Evolutionary conservation across 2,797 vertebrate species (phyloP).

Genomic region (Fundulus diaphanus): DNA sequence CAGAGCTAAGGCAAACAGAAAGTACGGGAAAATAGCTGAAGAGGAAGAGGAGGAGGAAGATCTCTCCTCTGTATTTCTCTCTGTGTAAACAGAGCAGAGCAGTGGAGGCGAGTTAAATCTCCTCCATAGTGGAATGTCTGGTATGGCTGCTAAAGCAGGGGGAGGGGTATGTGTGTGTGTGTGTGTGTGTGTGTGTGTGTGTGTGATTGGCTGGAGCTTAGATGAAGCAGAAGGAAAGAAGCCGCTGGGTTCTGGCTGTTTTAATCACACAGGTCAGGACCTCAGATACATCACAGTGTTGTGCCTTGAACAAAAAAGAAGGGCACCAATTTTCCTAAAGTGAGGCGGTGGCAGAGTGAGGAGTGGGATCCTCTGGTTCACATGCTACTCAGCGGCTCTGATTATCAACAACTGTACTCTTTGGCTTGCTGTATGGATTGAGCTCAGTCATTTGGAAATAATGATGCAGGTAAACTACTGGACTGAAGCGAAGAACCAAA

Average conservation of each 20-base stretch:
- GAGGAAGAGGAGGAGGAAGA: slow-evolving; percentile 27
- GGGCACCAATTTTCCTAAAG: not conserved
- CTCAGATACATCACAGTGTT: slow-evolving; percentile 28
- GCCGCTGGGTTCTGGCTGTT: slow-evolving; percentile 23
- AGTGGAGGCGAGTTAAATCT: slow-evolving; percentile 54
- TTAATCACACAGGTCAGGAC: slow-evolving; percentile 40
- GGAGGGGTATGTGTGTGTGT: slow-evolving; percentile 26
- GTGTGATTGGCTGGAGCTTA: slow-evolving; percentile 54
- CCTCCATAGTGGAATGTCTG: slow-evolving; percentile 70
- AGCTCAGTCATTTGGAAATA: no score
- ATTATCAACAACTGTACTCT: no score
- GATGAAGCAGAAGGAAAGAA: slow-evolving; percentile 34
- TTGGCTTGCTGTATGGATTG: not conserved
- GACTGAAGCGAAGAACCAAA: no score
- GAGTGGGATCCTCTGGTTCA: not conserved
- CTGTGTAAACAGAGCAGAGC: slow-evolving; percentile 60
- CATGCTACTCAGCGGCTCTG: not conserved
- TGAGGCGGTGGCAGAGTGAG: no score
- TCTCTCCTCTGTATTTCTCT: slow-evolving; percentile 28
- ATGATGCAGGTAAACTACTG: no score
- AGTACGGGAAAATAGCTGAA: slow-evolving; percentile 28
- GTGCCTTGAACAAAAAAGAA: slow-evolving; percentile 30
- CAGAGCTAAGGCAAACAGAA: slow-evolving; percentile 51
- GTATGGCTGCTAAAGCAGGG: slow-evolving; percentile 66
- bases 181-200: no score